Conservation (phyloP, 2,888 invertebrate species). For the Dolichopus griseipennis region DNA sequence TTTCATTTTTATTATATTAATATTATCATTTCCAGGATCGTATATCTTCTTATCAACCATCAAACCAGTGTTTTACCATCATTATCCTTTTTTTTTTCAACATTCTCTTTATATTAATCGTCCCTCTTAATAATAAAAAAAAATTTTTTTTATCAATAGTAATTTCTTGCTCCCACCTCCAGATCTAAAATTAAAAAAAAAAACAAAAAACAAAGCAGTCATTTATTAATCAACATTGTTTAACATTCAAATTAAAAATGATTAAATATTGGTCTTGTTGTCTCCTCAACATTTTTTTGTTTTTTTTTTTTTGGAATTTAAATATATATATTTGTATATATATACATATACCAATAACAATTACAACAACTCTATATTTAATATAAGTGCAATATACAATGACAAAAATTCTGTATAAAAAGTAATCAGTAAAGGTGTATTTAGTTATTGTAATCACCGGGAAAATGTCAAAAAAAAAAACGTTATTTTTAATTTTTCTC, state of each 20-base stretch:
- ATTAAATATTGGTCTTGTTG: slow-evolving; percentile 7
- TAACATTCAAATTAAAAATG: slow-evolving; percentile 10
- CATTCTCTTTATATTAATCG: not conserved
- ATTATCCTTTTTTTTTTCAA: not conserved
- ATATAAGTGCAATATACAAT: not conserved
- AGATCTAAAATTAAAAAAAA: too few species aligned
- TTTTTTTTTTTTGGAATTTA: not conserved
- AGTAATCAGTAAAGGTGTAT: too few species aligned
- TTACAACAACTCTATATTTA: not conserved
- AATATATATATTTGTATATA: too few species aligned
- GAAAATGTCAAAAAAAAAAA: too few species aligned
- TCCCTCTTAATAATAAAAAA: not conserved
- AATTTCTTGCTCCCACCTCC: too few species aligned
- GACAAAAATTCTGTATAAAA: not conserved
- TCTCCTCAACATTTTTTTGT: not conserved
- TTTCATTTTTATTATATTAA: not conserved
- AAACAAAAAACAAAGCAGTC: not conserved
- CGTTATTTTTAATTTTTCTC: too few species aligned
- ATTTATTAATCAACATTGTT: slow-evolving; percentile 10
- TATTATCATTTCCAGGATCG: not conserved
- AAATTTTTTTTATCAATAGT: too few species aligned
- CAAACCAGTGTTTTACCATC: not conserved
- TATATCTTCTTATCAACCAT: not conserved
- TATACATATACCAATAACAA: not conserved
- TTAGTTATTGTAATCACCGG: too few species aligned